Base-by-base conservation (phyloP, 2,113 vertebrate species). In the Atherinomorus stipes region DNA sequence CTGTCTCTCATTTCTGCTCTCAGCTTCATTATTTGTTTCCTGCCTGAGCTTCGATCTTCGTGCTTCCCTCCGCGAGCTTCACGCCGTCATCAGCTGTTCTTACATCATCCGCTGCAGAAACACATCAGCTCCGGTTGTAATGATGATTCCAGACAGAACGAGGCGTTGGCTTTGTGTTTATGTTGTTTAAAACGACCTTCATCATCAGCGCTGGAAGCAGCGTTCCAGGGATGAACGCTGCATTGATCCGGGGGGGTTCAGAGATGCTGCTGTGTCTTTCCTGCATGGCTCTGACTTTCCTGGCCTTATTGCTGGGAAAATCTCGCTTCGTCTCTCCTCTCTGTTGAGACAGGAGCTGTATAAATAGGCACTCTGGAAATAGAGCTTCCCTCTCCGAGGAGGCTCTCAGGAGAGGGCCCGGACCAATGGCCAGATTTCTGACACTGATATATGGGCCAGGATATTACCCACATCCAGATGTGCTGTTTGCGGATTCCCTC, bases 331-430 rank as follows among this genome's bases (percentile, higher is more conserved):
- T 89, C 89, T 84, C 74, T 67, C 74, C 71, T 85, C 83, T 84
- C 84, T 74, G 64, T 77, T 85, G 81, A 87, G 90, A 85, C 80
- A 83, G 64, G 73, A 69, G 16, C 76, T 74, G 60, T 93, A 93
- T 88, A 90, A 93, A 94, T 93, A 93, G 93, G 58, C 81, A 75
- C 64, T 63, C 90, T 88, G 84, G 88, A 93, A 94, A 93, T 93
- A 94, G 91, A 87, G 78, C 61, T 86, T 64, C 74, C 67, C 63
- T 91, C 91, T 93, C 90, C 62, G 81, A 86, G 90, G 89, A 89
- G 88, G 79, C 69, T 86, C 91, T 91, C 84, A 60, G 79, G 86
- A 91, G 80, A 92, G 85, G 78, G 59, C 81, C 78, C 28, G 81
- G 84, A 90, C 91, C 85, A 58, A 83, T 80, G 80, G 87, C 85